These are phyloP conservation scores for Leptatherina wallacei DNA, from an alignment of 2,797 vertebrate genomes.

Conservation along the genomic window DNA sequence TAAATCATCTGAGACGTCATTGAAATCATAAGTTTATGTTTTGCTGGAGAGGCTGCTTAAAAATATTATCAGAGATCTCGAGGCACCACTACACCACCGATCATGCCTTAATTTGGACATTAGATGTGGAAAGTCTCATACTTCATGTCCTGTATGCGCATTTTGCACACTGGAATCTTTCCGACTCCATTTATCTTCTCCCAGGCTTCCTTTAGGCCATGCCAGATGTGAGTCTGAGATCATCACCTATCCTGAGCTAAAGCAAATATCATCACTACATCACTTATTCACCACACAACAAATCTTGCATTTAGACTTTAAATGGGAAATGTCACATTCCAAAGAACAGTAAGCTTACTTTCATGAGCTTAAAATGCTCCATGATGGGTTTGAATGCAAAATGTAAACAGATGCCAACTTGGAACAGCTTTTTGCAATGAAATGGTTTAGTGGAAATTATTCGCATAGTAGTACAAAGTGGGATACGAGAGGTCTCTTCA, in stretches of 20 bases:
- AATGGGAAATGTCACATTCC: constrained; percentile 18
- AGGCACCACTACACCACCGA: constrained; percentile 11
- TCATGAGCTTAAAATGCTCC: constrained; percentile 10
- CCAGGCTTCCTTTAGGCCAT: constrained; percentile 10
- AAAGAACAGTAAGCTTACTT: background rate
- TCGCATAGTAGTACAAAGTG: constrained; percentile 67
- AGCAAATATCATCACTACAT: constrained; percentile 44
- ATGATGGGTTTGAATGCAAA: constrained; percentile 26
- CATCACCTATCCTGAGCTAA: constrained; percentile 69
- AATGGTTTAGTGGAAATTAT: constrained; percentile 50
- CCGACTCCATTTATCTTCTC: constrained; percentile 6
- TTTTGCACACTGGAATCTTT: constrained; percentile 2
- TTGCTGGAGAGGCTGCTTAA: background rate
- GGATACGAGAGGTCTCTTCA: constrained; percentile 50
- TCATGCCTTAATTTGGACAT: constrained; percentile 15
- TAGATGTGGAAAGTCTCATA: constrained; percentile 3
- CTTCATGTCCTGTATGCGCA: background rate
- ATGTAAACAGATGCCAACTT: constrained; percentile 28
- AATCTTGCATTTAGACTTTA: constrained; percentile 43
- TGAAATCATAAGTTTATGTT: background rate
- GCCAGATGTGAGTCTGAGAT: constrained; percentile 42
- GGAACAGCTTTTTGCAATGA: constrained; percentile 36
- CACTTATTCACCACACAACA: constrained; percentile 32
- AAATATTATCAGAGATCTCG: background rate
- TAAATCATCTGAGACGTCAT: background rate